Evolutionary conservation across 2,888 invertebrate species (phyloP).

Genomic region (Hartigia nigra): DNA sequence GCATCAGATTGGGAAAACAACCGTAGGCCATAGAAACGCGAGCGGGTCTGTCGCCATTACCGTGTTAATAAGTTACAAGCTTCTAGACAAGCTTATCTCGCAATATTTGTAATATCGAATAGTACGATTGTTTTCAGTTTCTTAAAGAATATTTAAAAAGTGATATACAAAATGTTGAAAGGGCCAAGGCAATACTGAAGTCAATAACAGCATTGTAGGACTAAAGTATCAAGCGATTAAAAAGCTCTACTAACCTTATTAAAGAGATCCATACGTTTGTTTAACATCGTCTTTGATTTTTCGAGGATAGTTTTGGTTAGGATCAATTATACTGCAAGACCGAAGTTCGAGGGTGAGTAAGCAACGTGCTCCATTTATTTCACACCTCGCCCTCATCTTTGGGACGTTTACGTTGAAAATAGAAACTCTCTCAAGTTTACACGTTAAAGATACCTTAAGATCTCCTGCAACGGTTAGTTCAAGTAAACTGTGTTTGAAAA

Average conservation of each 20-base stretch:
- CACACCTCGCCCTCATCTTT: background rate
- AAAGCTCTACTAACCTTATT: background rate
- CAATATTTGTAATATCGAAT: background rate
- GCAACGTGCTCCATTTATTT: background rate
- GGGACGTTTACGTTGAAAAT: background rate
- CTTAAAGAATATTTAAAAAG: background rate
- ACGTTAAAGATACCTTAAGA: background rate
- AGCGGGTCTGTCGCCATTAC: background rate
- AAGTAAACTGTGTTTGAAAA: background rate
- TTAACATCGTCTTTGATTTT: background rate
- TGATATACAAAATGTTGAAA: too few species aligned
- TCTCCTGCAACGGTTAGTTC: background rate
- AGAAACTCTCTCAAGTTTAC: background rate
- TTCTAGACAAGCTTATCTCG: background rate
- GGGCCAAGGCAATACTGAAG: background rate
- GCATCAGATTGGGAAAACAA: background rate
- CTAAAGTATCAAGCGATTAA: background rate
- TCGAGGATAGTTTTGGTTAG: background rate
- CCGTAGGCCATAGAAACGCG: background rate
- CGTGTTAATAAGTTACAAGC: background rate
- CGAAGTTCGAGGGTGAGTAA: background rate
- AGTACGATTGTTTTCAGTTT: background rate
- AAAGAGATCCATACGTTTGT: background rate
- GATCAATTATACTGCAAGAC: background rate
- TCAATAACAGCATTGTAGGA: background rate